These are phyloP conservation scores for Corythaixoides concolor DNA, from an alignment of 2,113 vertebrate genomes.

Conservation along the genomic window DNA sequence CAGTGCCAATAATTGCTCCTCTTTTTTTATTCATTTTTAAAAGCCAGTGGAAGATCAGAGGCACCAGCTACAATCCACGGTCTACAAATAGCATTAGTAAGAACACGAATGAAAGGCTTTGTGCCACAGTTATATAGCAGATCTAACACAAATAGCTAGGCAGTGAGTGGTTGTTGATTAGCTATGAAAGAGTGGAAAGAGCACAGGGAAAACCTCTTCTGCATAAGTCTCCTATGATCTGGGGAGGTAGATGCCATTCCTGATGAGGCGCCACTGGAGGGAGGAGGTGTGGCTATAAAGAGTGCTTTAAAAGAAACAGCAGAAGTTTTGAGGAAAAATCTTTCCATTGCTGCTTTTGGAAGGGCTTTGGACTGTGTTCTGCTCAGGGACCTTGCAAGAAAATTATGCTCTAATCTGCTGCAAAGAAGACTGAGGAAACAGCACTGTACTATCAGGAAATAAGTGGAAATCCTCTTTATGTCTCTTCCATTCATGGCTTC, in stretches of 20 bases:
- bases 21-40: constrained; percentile 42
- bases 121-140: constrained; percentile 30
- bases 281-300: neutral
- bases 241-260: neutral
- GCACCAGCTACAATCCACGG: constrained; percentile 20
- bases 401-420: neutral
- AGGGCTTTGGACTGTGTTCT: neutral
- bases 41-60: constrained; percentile 61
- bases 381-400: neutral
- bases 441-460: neutral
- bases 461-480: neutral
- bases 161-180: constrained; percentile 51
- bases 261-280: neutral
- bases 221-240: neutral
- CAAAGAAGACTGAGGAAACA: neutral
- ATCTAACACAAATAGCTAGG: constrained; percentile 40
- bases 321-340: neutral
- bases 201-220: neutral
- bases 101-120: constrained; percentile 55
- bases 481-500: neutral
- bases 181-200: constrained; percentile 17
- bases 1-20: constrained; percentile 45
- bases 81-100: constrained; percentile 54
- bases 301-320: neutral
- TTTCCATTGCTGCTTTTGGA: neutral